These are phyloP conservation scores for Lethrus apterus DNA, from an alignment of 1,140 invertebrate species.

Conservation along the genomic window DNA sequence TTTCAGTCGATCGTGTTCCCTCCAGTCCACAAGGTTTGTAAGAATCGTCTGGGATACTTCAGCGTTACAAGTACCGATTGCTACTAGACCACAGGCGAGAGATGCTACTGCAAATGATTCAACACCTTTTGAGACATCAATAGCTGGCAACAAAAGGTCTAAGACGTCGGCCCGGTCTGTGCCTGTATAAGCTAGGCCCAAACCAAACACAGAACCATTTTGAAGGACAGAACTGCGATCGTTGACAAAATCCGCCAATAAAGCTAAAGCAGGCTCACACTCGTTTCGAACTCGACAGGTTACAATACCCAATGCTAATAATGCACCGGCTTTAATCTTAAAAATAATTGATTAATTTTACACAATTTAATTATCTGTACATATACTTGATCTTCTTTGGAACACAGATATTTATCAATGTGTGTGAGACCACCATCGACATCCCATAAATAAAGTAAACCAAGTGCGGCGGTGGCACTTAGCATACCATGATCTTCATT, in stretches of 20 bases:
- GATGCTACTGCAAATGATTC: slow-evolving; percentile 91
- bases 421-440: slow-evolving; percentile 80
- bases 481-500: slow-evolving; percentile 63
- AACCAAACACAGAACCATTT: slow-evolving; percentile 65
- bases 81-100: slow-evolving; percentile 87
- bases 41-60: slow-evolving; percentile 76
- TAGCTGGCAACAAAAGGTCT: slow-evolving; percentile 54
- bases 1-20: slow-evolving; percentile 49
- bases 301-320: slow-evolving; percentile 78
- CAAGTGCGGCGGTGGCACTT: slow-evolving; percentile 74
- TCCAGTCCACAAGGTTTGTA: slow-evolving; percentile 71
- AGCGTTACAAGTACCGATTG: slow-evolving; percentile 89
- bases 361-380: background rate
- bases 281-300: slow-evolving; percentile 79
- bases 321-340: slow-evolving; percentile 58
- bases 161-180: slow-evolving; percentile 67
- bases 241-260: slow-evolving; percentile 71
- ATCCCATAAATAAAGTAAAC: slow-evolving; percentile 74
- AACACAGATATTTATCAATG: slow-evolving; percentile 82
- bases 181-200: slow-evolving; percentile 74
- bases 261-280: slow-evolving; percentile 77
- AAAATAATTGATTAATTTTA: background rate
- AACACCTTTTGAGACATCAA: slow-evolving; percentile 54
- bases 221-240: slow-evolving; percentile 57
- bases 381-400: slow-evolving; percentile 57